Evolutionary conservation across 2,797 vertebrate genomes (phyloP).

Genomic region (Tapera naevia): DNA sequence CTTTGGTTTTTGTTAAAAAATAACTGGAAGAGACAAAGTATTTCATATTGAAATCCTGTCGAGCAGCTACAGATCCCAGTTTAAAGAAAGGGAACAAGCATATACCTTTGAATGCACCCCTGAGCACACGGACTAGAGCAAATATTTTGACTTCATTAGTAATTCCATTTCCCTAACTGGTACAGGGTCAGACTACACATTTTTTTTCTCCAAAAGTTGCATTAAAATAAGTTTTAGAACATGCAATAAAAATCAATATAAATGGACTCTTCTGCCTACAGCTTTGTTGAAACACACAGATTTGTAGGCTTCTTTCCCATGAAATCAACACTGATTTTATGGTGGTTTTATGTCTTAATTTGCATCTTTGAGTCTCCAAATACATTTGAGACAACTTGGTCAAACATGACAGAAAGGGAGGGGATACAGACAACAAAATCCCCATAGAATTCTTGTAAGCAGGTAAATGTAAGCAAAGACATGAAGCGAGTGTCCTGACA

Average conservation of each 20-base stretch:
- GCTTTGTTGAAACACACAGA: not conserved
- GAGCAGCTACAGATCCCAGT: not conserved
- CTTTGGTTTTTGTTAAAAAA: not conserved
- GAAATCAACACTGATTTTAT: not conserved
- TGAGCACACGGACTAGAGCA: not conserved
- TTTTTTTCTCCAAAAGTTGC: not conserved
- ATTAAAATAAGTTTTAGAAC: slow-evolving; percentile 3
- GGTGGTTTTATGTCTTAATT: not conserved
- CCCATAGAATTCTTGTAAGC: not conserved
- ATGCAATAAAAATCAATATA: not conserved
- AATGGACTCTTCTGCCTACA: not conserved
- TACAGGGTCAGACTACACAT: not conserved
- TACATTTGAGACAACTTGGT: not conserved
- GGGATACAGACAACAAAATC: not conserved
- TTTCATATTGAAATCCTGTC: not conserved
- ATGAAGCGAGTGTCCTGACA: not conserved
- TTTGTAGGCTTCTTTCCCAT: not conserved
- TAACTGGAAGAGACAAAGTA: not conserved
- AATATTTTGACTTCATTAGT: not conserved
- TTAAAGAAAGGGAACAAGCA: not conserved
- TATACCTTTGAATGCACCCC: not conserved
- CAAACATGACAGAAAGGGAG: not conserved
- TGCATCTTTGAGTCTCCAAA: not conserved
- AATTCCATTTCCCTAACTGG: slow-evolving; percentile 12
- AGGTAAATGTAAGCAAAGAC: not conserved